These are phyloP conservation scores for Caenorhabditis virilis DNA, from an alignment of 2,888 invertebrate genomes.

Conservation along the genomic window DNA sequence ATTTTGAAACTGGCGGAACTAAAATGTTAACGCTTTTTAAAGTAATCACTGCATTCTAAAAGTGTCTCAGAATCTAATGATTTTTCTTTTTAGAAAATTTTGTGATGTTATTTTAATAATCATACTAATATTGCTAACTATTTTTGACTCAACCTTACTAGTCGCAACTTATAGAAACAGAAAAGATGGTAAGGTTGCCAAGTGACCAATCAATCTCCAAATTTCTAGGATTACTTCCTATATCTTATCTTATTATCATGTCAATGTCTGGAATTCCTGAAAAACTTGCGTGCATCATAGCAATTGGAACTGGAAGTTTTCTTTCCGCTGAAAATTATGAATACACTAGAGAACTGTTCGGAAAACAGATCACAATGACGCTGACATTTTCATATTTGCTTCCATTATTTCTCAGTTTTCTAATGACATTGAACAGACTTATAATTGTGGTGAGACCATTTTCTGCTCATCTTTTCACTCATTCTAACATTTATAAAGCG, in stretches of 20 bases:
- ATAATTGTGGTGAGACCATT: neutral
- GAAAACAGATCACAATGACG: no score
- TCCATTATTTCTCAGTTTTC: neutral
- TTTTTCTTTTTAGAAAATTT: no score
- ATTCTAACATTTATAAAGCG: neutral
- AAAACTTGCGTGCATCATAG: neutral
- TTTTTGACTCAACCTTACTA: neutral
- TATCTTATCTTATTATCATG: neutral
- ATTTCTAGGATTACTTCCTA: neutral
- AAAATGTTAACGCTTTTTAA: no score
- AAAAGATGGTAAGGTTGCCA: neutral
- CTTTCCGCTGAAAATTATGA: neutral
- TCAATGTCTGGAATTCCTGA: neutral
- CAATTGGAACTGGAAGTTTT: neutral
- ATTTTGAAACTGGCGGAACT: no score
- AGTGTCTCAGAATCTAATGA: no score
- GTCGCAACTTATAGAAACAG: neutral
- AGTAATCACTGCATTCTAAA: no score
- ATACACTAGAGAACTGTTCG: no score
- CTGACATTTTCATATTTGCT: neutral
- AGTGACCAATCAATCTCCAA: no score
- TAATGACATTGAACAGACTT: constrained; percentile 3
- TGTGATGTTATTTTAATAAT: no score
- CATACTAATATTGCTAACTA: no score
- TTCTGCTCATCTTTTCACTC: neutral